These are phyloP conservation scores for Zosterops lateralis DNA, from an alignment of 2,113 vertebrate species.

Conservation along the genomic window DNA sequence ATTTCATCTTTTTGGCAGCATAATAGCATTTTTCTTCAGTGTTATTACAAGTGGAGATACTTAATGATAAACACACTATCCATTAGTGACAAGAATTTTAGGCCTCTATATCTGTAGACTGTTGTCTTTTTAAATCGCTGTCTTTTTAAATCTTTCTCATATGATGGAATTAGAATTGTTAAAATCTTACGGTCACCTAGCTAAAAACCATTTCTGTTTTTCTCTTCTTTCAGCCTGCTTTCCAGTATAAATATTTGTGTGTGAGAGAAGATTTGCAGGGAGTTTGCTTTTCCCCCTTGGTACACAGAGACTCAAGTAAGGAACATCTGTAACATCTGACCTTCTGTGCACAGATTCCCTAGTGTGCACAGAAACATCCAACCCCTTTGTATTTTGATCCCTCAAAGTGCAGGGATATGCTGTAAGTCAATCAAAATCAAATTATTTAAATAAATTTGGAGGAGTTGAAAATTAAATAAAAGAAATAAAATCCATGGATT, in stretches of 20 bases:
- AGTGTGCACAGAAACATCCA: neutral
- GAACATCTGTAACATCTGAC: conserved; percentile 22
- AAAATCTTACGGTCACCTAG: neutral
- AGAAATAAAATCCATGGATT: neutral
- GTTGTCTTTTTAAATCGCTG: neutral
- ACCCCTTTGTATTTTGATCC: neutral
- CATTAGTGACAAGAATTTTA: neutral
- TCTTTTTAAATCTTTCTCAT: neutral
- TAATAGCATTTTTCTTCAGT: neutral
- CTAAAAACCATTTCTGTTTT: neutral
- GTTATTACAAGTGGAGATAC: neutral
- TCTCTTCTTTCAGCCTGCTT: neutral
- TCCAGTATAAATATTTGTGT: neutral
- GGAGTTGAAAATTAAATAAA: neutral
- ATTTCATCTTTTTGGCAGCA: neutral
- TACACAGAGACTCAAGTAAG: conserved; percentile 6
- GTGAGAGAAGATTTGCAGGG: neutral
- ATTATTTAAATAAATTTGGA: neutral
- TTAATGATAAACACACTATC: neutral
- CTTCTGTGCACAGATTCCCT: neutral
- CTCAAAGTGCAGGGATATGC: neutral
- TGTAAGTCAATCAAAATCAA: neutral
- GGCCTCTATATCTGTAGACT: neutral
- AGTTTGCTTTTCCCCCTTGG: conserved; percentile 13
- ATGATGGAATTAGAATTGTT: neutral